Evolutionary conservation across 2,888 invertebrate genomes (phyloP).

Genomic region (Drosophila kambysellisi): DNA sequence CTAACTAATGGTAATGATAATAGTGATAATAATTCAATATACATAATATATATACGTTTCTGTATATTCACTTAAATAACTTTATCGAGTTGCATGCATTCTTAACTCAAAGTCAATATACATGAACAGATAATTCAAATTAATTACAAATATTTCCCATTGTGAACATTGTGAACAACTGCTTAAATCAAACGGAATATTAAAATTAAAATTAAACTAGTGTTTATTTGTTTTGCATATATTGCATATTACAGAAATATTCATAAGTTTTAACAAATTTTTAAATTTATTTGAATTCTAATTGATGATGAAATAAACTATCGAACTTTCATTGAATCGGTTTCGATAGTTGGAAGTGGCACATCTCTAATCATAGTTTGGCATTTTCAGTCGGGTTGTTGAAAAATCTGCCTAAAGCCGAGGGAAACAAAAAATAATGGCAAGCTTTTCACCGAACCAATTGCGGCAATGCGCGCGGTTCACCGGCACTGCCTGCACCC

Average conservation of each 20-base stretch:
- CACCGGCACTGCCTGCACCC: conserved; percentile 58
- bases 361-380: conserved; percentile 29
- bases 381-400: conserved; percentile 30
- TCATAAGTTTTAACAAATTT: not conserved
- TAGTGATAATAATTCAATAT: not conserved
- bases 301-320: not conserved
- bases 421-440: conserved; percentile 37
- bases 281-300: not conserved
- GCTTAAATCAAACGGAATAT: not conserved
- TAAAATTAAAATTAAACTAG: not conserved
- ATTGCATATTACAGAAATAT: not conserved
- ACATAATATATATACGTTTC: not conserved
- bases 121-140: not conserved
- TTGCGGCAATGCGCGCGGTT: conserved; percentile 67
- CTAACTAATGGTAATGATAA: not conserved
- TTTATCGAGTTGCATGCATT: not conserved
- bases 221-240: not conserved
- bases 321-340: not conserved
- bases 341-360: conserved; percentile 10
- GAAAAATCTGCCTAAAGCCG: conserved; percentile 18
- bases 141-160: not conserved
- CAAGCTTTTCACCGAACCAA: conserved; percentile 72
- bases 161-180: not conserved
- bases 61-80: not conserved
- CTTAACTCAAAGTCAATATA: not conserved